These are phyloP conservation scores for Eupelmus urozonus DNA, from an alignment of 2,888 invertebrate species.

Conservation along the genomic window DNA sequence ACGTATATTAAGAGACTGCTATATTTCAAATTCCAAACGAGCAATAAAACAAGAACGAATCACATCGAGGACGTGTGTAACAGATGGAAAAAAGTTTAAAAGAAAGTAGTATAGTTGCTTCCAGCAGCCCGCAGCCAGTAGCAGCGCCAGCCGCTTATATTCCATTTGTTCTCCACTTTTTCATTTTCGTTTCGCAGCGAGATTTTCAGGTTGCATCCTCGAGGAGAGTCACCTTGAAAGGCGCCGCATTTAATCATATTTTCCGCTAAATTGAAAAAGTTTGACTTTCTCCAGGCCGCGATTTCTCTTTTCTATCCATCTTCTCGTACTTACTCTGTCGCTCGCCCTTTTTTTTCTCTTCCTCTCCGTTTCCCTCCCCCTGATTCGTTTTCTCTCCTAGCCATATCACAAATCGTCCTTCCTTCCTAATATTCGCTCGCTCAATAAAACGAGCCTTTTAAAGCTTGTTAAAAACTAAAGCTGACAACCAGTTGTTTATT, in stretches of 20 bases:
- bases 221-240: conserved; percentile 46
- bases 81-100: conserved; percentile 19
- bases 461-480: conserved; percentile 40
- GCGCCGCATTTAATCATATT: conserved; percentile 47
- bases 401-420: neutral
- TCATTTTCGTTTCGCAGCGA: conserved; percentile 35
- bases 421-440: neutral
- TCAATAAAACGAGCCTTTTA: conserved; percentile 1
- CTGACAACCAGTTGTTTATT: neutral
- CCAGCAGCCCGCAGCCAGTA: too few species aligned
- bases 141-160: conserved; percentile 19
- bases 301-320: conserved; percentile 26
- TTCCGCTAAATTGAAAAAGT: conserved; percentile 51
- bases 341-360: neutral
- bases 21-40: neutral
- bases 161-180: conserved; percentile 34
- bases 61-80: conserved; percentile 3
- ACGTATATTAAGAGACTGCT: too few species aligned
- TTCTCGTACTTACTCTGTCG: conserved; percentile 23
- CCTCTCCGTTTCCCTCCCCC: neutral
- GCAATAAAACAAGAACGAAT: conserved; percentile 17
- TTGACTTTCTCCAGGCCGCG: conserved; percentile 18
- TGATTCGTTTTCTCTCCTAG: conserved; percentile 8
- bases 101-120: conserved; percentile 7
- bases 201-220: conserved; percentile 17